phyloP scores from a whole-genome alignment of 2,113 vertebrate species.

The Fregetta grallaria region DNA sequence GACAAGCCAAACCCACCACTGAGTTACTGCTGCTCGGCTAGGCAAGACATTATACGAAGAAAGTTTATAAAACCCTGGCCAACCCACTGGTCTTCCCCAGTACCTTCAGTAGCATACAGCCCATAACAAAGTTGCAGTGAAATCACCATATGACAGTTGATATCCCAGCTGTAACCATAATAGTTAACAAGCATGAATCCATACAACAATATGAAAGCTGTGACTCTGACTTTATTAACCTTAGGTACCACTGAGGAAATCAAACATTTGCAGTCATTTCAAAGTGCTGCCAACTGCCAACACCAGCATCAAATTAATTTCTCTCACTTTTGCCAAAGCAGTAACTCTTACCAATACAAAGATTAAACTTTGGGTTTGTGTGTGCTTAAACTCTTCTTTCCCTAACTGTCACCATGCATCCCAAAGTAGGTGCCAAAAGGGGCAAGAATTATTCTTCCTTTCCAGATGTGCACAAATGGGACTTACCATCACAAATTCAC shows the following conservation, averaged over 20 bases:
- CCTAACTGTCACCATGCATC: not conserved
- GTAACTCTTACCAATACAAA: not conserved
- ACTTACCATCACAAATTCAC: not conserved
- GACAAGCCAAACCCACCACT: constrained; percentile 20
- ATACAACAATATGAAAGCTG: not conserved
- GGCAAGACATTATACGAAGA: not conserved
- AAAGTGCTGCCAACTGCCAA: not conserved
- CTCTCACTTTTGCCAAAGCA: not conserved
- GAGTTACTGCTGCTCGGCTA: not conserved
- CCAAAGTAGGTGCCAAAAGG: not conserved
- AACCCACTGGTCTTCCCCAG: not conserved
- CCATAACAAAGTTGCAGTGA: not conserved
- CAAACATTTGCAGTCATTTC: not conserved
- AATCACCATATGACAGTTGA: not conserved
- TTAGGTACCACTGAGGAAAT: not conserved
- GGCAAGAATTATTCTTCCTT: not conserved
- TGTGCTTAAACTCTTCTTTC: not conserved
- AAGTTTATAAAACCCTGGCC: not conserved
- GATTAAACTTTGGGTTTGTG: not conserved
- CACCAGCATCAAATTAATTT: not conserved
- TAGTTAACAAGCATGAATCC: not conserved
- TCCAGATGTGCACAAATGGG: not conserved
- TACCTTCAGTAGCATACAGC: not conserved
- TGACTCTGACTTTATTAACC: not conserved
- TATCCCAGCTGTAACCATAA: not conserved